A percentile compares a stretch with the other conserved stretches of the same genome.
These are phyloP conservation scores for Leptarthrus brevirostris DNA, from an alignment of 2,888 invertebrate species.

Conservation along the genomic window DNA sequence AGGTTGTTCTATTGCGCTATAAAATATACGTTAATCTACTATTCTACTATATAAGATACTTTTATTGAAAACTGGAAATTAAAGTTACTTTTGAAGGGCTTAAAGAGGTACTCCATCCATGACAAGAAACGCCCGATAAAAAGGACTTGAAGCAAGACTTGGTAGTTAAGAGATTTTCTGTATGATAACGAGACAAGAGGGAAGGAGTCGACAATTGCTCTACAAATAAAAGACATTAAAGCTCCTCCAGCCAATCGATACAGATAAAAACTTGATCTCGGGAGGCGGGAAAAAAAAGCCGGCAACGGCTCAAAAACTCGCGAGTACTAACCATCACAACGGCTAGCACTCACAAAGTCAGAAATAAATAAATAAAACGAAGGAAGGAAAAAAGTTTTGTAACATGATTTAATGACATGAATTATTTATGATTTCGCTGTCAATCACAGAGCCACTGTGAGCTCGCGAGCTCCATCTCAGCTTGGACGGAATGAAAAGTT, in stretches of 20 bases:
- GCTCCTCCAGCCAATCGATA: conserved; percentile 27
- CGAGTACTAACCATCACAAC: conserved; percentile 34
- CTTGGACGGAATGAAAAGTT: conserved; percentile 52
- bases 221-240: conserved; percentile 26
- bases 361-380: conserved; percentile 43
- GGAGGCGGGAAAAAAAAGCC: conserved; percentile 44
- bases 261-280: conserved; percentile 37
- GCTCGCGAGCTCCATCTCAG: conserved; percentile 51
- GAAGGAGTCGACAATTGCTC: conserved; percentile 1
- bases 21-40: too few relatives aligned
- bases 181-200: conserved; percentile 2
- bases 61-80: too few relatives aligned
- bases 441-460: conserved; percentile 65
- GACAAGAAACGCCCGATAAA: too few relatives aligned
- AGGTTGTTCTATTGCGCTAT: too few relatives aligned
- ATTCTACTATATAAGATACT: too few relatives aligned
- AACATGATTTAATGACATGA: conserved; percentile 69
- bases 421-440: conserved; percentile 68
- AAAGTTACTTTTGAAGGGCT: too few relatives aligned
- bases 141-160: too few relatives aligned
- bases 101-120: too few relatives aligned
- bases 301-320: conserved; percentile 38
- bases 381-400: conserved; percentile 62
- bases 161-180: background rate
- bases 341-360: conserved; percentile 8